phyloP scores from a whole-genome alignment of 2,113 vertebrate genomes.

The Crocuta crocuta region DNA sequence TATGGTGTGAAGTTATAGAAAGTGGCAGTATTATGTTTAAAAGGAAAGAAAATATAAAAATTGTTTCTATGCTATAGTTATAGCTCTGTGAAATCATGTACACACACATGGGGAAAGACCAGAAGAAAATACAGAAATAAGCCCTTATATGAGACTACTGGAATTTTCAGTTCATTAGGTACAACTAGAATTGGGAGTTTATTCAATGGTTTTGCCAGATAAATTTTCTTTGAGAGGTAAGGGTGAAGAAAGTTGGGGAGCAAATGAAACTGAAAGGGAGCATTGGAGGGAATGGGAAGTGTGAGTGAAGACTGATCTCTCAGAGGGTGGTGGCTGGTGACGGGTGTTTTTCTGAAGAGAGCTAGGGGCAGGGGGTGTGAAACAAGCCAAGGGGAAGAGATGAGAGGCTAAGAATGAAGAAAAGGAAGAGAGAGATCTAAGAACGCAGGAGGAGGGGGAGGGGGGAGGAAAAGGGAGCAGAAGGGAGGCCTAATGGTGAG shows the following conservation, averaged over 20 bases:
- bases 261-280: neutral
- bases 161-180: neutral
- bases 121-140: constrained; percentile 6
- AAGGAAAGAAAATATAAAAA: neutral
- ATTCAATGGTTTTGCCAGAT: neutral
- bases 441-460: neutral
- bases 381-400: neutral
- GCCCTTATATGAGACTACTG: neutral
- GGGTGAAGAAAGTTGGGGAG: neutral
- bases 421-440: neutral
- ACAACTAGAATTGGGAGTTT: neutral
- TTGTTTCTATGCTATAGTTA: neutral
- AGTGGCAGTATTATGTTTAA: neutral
- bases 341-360: neutral
- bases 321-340: neutral
- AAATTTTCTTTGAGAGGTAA: neutral
- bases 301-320: neutral
- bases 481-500: neutral
- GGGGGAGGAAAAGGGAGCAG: too few relatives aligned
- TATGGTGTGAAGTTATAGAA: neutral
- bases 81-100: neutral
- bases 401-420: neutral
- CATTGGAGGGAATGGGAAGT: neutral
- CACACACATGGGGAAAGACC: neutral
- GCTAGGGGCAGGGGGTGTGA: too few relatives aligned